Percentiles rank a stretch among this genome's conserved stretches.
phyloP scores from a whole-genome alignment of 2,113 vertebrate genomes.

The Glaucidium brasilianum region DNA sequence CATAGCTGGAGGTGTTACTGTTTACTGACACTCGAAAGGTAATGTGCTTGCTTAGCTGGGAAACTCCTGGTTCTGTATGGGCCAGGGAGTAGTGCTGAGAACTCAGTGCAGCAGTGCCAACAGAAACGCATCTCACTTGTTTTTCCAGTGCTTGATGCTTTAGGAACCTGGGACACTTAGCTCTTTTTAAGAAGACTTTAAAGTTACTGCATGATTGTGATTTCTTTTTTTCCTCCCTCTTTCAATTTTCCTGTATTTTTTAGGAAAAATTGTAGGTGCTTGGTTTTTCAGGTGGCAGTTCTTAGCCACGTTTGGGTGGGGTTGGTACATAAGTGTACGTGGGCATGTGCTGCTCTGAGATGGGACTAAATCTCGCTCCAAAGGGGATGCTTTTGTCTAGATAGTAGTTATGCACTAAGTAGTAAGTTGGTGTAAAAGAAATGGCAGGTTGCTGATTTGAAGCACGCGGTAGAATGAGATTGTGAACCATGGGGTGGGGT shows the following conservation, averaged over 20 bases:
- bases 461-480: accelerated
- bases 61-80: neutral
- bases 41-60: neutral
- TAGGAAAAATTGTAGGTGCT: neutral
- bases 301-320: neutral
- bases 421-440: neutral
- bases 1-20: neutral
- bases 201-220: neutral
- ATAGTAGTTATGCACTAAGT: neutral
- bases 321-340: accelerated
- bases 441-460: neutral
- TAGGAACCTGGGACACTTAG: neutral
- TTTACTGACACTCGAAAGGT: neutral
- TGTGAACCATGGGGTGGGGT: neutral
- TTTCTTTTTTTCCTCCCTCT: neutral
- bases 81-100: neutral
- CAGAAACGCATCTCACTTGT: neutral
- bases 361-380: neutral
- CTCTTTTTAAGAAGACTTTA: neutral
- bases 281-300: neutral
- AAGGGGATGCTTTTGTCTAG: neutral
- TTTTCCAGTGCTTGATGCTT: neutral
- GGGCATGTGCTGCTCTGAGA: neutral
- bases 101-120: neutral
- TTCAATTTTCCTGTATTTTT: neutral